Conservation (phyloP, 2,888 invertebrate genomes). For the Blera fallax region DNA sequence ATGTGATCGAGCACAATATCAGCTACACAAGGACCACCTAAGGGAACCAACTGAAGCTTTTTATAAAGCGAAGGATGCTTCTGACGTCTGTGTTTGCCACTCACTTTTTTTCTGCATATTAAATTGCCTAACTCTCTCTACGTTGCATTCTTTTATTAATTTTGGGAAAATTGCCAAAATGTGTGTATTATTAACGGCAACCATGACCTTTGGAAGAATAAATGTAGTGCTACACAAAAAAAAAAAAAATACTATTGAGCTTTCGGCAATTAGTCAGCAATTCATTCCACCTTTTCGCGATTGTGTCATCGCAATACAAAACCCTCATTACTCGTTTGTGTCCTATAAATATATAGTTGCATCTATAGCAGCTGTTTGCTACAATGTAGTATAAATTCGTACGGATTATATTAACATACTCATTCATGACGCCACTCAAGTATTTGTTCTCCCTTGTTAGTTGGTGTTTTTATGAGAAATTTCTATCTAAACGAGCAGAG, state of each 20-base stretch:
- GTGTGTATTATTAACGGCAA: background rate
- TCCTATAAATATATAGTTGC: background rate
- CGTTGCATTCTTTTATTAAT: background rate
- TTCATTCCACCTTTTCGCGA: background rate
- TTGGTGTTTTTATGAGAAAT: background rate
- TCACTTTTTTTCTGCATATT: background rate
- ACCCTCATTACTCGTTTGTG: background rate
- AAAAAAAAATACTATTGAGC: too few relatives aligned
- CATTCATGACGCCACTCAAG: constrained; percentile 2
- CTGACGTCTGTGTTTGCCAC: too few relatives aligned
- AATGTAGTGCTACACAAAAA: background rate
- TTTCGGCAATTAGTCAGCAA: background rate
- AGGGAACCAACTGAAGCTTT: too few relatives aligned
- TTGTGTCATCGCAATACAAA: background rate
- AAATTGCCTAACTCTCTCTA: background rate
- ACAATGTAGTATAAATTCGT: background rate
- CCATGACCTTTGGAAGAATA: background rate
- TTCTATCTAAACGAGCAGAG: background rate
- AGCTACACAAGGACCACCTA: too few relatives aligned
- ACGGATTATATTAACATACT: background rate
- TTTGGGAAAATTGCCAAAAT: constrained; percentile 1
- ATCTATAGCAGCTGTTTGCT: background rate
- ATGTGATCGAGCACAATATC: too few relatives aligned
- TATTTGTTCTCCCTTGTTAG: background rate
- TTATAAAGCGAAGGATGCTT: too few relatives aligned